Conservation (phyloP, 64 coral and sea anemone genomes). For the Exaiptasia diaphana region DNA sequence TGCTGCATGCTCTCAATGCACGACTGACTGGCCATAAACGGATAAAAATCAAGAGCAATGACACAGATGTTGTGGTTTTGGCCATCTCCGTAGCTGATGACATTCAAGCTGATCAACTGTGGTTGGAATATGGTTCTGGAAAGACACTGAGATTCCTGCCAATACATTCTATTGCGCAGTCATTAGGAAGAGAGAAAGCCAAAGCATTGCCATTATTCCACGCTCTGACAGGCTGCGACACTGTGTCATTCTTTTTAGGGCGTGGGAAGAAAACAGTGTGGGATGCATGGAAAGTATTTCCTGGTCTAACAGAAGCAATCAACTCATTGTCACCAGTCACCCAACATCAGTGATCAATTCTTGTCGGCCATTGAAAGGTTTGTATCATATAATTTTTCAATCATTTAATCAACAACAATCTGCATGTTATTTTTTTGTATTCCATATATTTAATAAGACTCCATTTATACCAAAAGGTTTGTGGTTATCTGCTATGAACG, state of each 20-base stretch:
- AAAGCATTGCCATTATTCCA: conserved; percentile 38
- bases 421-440: background rate
- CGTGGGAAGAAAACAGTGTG: conserved; percentile 46
- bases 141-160: conserved; percentile 26
- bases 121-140: conserved; percentile 36
- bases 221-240: conserved; percentile 45
- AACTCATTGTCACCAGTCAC: background rate
- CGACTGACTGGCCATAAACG: background rate
- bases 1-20: conserved; percentile 36
- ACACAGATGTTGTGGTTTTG: conserved; percentile 44
- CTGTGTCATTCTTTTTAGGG: conserved; percentile 38
- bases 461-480: conserved; percentile 15
- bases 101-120: conserved; percentile 27
- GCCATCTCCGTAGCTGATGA: conserved; percentile 22
- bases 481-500: conserved; percentile 4
- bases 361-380: background rate
- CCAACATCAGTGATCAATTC: conserved; percentile 19
- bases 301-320: conserved; percentile 26
- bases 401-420: background rate
- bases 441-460: background rate
- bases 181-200: conserved; percentile 18
- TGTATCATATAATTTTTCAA: background rate
- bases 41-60: conserved; percentile 40
- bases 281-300: conserved; percentile 62
- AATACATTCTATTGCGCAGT: conserved; percentile 16